Percentiles rank a stretch among this genome's conserved stretches.
Evolutionary conservation across 2,888 invertebrate species (phyloP).

Genomic region (Hydroisotoma schaefferi): DNA sequence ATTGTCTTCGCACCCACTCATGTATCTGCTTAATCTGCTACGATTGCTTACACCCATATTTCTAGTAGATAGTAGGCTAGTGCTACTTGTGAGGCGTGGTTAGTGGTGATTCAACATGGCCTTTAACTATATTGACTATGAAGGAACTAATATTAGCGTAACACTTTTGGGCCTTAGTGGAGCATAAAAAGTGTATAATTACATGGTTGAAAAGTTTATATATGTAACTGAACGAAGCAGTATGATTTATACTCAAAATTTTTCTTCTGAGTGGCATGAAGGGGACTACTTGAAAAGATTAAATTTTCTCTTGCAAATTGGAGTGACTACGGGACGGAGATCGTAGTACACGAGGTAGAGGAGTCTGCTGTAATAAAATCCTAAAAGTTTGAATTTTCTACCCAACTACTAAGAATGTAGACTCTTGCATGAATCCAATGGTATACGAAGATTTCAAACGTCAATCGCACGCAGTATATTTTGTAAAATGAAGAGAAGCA

Average conservation of each 20-base stretch:
- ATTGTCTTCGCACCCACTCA: too few species aligned
- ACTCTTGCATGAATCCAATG: not conserved
- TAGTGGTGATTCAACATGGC: not conserved
- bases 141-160: not conserved
- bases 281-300: conserved; percentile 5
- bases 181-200: not conserved
- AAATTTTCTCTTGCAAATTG: conserved; percentile 6
- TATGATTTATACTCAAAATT: conserved; percentile 1
- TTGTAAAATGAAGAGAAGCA: not conserved
- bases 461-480: not conserved
- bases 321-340: conserved; percentile 1
- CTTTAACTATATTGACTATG: not conserved
- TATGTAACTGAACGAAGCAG: not conserved
- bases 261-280: not conserved
- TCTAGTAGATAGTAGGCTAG: too few species aligned
- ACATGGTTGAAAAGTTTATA: not conserved
- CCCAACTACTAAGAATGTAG: not conserved
- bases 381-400: not conserved
- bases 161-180: not conserved
- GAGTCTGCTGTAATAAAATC: conserved; percentile 1
- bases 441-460: not conserved
- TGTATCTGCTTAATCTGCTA: too few species aligned
- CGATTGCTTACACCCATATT: too few species aligned
- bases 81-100: too few species aligned
- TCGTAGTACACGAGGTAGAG: not conserved